Conservation (phyloP, 2,797 vertebrate genomes). For the Anguilla marmorata region DNA sequence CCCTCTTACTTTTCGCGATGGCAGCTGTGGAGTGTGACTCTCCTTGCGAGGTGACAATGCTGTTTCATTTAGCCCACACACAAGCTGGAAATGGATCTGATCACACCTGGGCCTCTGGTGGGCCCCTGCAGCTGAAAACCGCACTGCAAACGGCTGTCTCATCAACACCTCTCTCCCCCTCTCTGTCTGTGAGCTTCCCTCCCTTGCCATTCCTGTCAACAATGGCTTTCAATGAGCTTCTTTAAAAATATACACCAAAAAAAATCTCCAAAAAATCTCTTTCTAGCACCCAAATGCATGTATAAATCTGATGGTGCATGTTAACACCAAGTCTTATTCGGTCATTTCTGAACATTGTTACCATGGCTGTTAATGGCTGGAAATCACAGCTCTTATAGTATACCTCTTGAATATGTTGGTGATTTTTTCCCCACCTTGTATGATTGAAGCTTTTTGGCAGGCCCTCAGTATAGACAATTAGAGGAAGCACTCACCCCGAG, state of each 20-base stretch:
- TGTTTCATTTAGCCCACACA: conserved; percentile 5
- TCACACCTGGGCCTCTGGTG: conserved; percentile 16
- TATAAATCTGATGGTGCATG: neutral
- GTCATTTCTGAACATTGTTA: neutral
- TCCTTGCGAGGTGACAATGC: neutral
- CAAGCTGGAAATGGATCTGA: conserved; percentile 8
- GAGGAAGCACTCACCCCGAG: conserved; percentile 39
- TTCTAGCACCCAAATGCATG: neutral
- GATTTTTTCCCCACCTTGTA: neutral
- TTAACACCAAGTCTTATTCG: neutral
- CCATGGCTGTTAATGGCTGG: neutral
- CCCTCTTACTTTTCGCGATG: neutral
- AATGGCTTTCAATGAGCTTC: neutral
- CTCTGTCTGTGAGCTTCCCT: neutral
- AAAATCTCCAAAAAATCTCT: neutral
- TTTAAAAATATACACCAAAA: neutral
- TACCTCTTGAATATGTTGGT: neutral
- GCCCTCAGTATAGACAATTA: conserved; percentile 23
- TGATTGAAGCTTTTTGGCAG: conserved; percentile 16
- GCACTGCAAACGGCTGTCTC: conserved; percentile 11
- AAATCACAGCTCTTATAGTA: neutral
- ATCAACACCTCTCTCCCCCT: conserved; percentile 8
- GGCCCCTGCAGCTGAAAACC: neutral
- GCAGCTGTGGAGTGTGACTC: neutral
- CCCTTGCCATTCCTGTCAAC: neutral